Percentiles rank a stretch among this genome's conserved stretches.
phyloP scores from a whole-genome alignment of 2,888 invertebrate species.

The Pyrocoelia pectoralis region DNA sequence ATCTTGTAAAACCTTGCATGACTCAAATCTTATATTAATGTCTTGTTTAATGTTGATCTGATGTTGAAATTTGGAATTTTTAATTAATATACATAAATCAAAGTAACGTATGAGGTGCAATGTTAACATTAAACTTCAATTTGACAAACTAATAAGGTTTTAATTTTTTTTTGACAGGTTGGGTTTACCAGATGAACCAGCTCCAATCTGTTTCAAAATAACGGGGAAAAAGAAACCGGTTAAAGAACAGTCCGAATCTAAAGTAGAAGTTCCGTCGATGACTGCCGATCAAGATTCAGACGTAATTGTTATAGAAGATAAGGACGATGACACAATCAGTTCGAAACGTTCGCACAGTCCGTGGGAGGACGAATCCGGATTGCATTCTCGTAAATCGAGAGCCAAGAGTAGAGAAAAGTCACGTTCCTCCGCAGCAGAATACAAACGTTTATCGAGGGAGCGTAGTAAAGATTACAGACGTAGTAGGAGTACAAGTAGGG shows the following conservation, averaged over 20 bases:
- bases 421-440: constrained; percentile 22
- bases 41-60: no score
- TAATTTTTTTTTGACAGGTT: constrained; percentile 37
- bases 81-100: no score
- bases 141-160: no score
- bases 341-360: constrained; percentile 55
- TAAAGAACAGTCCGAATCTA: constrained; percentile 35
- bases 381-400: constrained; percentile 23
- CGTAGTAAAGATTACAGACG: constrained; percentile 35
- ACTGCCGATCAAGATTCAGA: constrained; percentile 56
- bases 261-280: constrained; percentile 52
- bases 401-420: constrained; percentile 21
- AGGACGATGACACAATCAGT: constrained; percentile 46
- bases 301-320: constrained; percentile 55
- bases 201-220: constrained; percentile 57
- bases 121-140: no score
- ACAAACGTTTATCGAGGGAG: constrained; percentile 12
- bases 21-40: no score
- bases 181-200: constrained; percentile 53
- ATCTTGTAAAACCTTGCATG: no score
- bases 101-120: no score
- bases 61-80: no score
- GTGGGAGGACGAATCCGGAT: constrained; percentile 53
- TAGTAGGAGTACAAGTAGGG: background rate
- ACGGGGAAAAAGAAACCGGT: constrained; percentile 43